Evolutionary conservation across 64 coral and sea anemone genomes (phyloP).

Genomic region (Dendronephthya gigantea): DNA sequence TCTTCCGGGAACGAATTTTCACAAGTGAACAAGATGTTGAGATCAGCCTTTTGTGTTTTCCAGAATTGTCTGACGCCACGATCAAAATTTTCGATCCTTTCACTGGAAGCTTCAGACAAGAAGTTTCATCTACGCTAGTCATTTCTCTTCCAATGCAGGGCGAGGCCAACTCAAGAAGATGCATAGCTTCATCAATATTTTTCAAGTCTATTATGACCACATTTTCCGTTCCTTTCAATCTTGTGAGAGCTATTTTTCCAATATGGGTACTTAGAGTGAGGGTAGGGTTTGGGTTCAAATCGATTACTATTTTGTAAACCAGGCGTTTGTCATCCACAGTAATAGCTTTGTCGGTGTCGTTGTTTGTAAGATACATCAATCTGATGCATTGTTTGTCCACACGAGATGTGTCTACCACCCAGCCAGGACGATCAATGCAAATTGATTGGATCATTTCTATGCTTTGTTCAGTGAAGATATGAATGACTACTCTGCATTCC

Average conservation of each 20-base stretch:
- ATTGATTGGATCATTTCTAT: not conserved
- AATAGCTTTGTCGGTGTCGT: not conserved
- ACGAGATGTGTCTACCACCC: not conserved
- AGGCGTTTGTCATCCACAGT: not conserved
- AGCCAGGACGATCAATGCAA: not conserved
- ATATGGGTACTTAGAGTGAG: not conserved
- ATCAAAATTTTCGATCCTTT: not conserved
- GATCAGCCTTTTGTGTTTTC: not conserved
- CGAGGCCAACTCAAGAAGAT: not conserved
- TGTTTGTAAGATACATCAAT: not conserved
- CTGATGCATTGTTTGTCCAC: not conserved
- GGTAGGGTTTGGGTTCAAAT: not conserved
- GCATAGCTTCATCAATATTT: not conserved
- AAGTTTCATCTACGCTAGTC: not conserved
- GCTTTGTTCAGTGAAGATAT: not conserved
- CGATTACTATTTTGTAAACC: not conserved
- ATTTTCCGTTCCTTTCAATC: not conserved
- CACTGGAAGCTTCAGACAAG: not conserved
- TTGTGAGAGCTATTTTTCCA: not conserved
- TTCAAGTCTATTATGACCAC: not conserved
- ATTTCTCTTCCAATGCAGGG: not conserved
- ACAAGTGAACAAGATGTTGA: not conserved
- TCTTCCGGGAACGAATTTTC: not conserved
- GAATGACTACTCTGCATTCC: not conserved
- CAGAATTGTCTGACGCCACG: not conserved